Conservation (phyloP, 2,797 vertebrate species). For the Anguilla obscura region DNA sequence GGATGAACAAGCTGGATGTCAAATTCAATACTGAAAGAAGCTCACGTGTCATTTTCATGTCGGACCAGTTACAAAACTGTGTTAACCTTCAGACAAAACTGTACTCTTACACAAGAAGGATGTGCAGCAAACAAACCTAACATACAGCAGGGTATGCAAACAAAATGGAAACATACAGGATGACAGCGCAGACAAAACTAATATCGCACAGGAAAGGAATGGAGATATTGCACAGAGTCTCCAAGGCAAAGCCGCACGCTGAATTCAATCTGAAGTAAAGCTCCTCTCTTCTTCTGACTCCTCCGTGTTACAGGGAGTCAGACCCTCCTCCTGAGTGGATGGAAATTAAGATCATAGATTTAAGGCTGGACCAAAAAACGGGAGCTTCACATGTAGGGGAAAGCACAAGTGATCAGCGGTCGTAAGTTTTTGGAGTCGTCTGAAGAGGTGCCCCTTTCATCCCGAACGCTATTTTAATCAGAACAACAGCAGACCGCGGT, state of each 20-base stretch:
- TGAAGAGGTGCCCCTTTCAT: not conserved
- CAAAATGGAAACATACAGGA: not conserved
- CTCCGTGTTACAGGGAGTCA: not conserved
- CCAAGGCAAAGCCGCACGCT: not conserved
- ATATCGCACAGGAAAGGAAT: not conserved
- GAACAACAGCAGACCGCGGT: not conserved
- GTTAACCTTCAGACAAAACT: not conserved
- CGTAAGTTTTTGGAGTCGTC: not conserved
- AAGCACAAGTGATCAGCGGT: not conserved
- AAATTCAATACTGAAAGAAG: not conserved
- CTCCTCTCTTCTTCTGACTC: not conserved
- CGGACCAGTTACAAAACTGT: not conserved
- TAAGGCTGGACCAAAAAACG: not conserved
- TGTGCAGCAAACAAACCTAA: not conserved
- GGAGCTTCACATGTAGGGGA: not conserved
- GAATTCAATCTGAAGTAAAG: not conserved
- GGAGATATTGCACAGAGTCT: not conserved
- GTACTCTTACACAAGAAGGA: not conserved
- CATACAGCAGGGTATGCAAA: not conserved
- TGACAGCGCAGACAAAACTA: constrained; percentile 2
- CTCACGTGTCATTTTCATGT: not conserved
- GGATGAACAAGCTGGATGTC: constrained; percentile 21
- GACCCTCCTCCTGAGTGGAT: not conserved
- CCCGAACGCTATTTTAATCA: not conserved
- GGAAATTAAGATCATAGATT: not conserved